Evolutionary conservation across 2,113 vertebrate species (phyloP), one percentile per base, ranked within the genome.

Genomic region (Nycticryphes semicollaris): DNA sequence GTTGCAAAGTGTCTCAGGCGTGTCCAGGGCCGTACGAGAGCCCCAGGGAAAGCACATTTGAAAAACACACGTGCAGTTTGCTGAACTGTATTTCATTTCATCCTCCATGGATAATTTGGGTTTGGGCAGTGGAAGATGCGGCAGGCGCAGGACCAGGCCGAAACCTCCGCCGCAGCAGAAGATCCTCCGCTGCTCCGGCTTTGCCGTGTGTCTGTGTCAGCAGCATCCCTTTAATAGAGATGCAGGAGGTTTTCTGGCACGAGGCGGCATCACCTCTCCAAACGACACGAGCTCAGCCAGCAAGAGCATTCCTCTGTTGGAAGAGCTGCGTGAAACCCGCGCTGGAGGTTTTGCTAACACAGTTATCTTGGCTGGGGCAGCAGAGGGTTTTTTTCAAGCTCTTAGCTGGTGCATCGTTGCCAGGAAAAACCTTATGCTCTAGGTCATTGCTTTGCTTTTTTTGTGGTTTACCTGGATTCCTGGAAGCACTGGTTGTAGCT

Each of bases 141-240:
- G 14, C 0, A 3, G 85, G 33, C 0, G 0, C 10, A 20, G 8
- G 28, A 70, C 43, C 25, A 35, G 0, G 2, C 27, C 35, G n/a
- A 48, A 76, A 84, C 28, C 37, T 72, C 20, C 19, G 1, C 60
- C 41, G 68, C 23, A 67, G 73, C 14, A 89, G 66, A 57, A 85
- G 48, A 84, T 73, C 19, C 63, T 92, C 43, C 37, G 33, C 63
- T 86, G 41, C 50, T 80, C n/a, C 41, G 83, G 53, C 50, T 83
- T 76, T 57, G 37, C 53, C 35, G 33, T 0, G 5, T 1, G 15
- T 10, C 39, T 66, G 35, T 92, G 67, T 57, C 74, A 95, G 78
- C 70, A 80, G 45, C 41, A 72, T 80, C 33, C 13, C 66, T 35
- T 50, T 31, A 91, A 79, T 0, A 88, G 68, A 63, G 45, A 92